Base-by-base conservation (phyloP, 2,888 invertebrate genomes). In the Pammene fasciana region DNA sequence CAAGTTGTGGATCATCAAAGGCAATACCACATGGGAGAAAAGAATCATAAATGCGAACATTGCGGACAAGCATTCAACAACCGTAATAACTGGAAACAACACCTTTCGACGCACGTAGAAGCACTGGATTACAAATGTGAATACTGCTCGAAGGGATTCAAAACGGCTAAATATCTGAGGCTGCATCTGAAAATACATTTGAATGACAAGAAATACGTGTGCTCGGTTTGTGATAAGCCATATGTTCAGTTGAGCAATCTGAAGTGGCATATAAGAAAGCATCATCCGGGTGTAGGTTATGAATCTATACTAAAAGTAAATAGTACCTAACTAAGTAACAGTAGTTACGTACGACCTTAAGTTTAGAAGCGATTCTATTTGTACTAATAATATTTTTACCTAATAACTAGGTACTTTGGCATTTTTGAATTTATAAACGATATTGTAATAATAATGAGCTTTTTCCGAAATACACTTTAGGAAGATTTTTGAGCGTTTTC, bases 191-290 rank as follows among this genome's bases (percentile, higher is more conserved):
- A 55, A 9, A 46, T 68, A 52, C 72, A 72, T 57, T 65, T 68
- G 41, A 41, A 65, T 14, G 71, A 72, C 16, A 71, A 26, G 56
- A 59, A 61, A 16, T 65, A 70, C 0, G 50, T 57, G 14, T 73
- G 72, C 43, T 52, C 67, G 13, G 46, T 73, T 6, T 72, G 72
- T 41, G 59, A 75, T 0, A 78, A 79, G 65, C 71, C 70, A 14
- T 77, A 74, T 59, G 70, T 71, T 1, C 71, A 73, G 43, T 16
- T 52, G 13, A 43, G 43, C 9, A 60, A 43, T 45, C 26, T 59
- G 50, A 70, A 70, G 57, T 67, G 36, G 0, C 83, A 83, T 48
- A 76, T 82, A 7, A 78, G 38, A 10, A 70, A 66, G n/a, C 52
- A 52, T 8, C 67, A 67, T 36, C 67, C 52, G 0, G 67, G 54